Percentiles rank a stretch among this genome's conserved stretches.
Conservation (phyloP, 2,888 invertebrate genomes). For the Drosophila siamana region DNA sequence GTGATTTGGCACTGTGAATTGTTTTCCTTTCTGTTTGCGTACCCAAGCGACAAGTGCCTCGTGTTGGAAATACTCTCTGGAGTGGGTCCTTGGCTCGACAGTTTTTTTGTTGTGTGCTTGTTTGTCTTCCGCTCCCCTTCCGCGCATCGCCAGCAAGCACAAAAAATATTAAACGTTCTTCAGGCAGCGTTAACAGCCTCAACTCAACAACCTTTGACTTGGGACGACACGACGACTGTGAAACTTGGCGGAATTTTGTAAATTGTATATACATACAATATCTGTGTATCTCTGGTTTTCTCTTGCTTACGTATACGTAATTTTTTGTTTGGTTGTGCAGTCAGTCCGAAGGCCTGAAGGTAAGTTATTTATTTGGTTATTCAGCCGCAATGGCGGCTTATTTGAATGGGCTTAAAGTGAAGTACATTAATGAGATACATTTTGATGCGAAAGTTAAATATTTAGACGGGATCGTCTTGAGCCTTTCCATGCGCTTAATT, state of each 20-base stretch:
- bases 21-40: constrained; percentile 22
- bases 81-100: constrained; percentile 24
- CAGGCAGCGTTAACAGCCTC: constrained; percentile 11
- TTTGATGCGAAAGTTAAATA: constrained; percentile 2
- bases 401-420: constrained; percentile 18
- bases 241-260: constrained; percentile 11
- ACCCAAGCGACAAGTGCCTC: constrained; percentile 30
- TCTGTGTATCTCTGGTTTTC: neutral
- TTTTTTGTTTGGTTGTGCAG: neutral
- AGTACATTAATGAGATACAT: constrained; percentile 12
- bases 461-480: neutral
- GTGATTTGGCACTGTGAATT: constrained; percentile 22
- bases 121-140: constrained; percentile 15
- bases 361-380: constrained; percentile 16
- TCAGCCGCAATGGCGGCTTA: constrained; percentile 7
- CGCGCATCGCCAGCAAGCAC: neutral
- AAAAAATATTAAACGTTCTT: constrained; percentile 21
- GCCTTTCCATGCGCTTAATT: neutral
- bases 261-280: neutral
- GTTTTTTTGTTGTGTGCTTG: too few relatives aligned
- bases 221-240: neutral
- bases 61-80: neutral
- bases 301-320: neutral
- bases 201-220: constrained; percentile 9
- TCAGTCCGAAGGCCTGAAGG: neutral